Evolutionary conservation across 2,797 vertebrate genomes (phyloP).

Genomic region (Orientallactaga sibirica): DNA sequence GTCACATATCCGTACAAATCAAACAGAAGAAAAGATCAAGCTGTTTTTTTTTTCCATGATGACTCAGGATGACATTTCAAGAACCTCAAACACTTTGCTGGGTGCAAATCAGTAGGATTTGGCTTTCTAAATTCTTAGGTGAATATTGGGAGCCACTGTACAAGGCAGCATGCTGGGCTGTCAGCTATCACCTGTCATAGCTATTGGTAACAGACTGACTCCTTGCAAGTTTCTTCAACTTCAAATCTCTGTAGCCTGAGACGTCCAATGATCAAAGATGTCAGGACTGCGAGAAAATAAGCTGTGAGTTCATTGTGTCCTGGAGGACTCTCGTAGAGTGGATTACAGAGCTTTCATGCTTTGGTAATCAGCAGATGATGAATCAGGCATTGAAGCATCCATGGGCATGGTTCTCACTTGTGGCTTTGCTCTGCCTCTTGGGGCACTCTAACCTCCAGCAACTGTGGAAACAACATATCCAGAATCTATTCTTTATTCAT

Average conservation of each 20-base stretch:
- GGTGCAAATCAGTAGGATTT: constrained; percentile 49
- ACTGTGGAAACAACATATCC: background rate
- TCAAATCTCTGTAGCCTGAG: constrained; percentile 56
- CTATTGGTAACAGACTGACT: constrained; percentile 6
- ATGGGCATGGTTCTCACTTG: background rate
- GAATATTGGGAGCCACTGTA: constrained; percentile 18
- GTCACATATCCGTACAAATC: constrained; percentile 31
- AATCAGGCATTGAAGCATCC: constrained; percentile 36
- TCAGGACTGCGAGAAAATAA: constrained; percentile 69
- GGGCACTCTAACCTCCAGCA: background rate
- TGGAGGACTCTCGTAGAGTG: constrained; percentile 38
- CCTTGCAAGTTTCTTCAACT: constrained; percentile 57
- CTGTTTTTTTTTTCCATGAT: constrained; percentile 35
- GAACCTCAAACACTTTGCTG: constrained; percentile 7
- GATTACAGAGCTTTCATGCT: constrained; percentile 34
- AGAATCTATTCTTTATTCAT: constrained; percentile 6
- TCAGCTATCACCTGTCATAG: constrained; percentile 36
- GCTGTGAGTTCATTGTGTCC: constrained; percentile 36
- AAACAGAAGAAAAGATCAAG: constrained; percentile 17
- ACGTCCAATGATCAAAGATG: constrained; percentile 69
- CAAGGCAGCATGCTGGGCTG: constrained; percentile 19
- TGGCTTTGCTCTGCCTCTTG: background rate
- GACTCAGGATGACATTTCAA: constrained; percentile 47
- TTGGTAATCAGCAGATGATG: constrained; percentile 36
- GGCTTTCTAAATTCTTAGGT: constrained; percentile 21